Evolutionary conservation across 2,797 vertebrate species (phyloP), one percentile per base, ranked within the genome.

Genomic region (Schizopygopsis malacanthus): DNA sequence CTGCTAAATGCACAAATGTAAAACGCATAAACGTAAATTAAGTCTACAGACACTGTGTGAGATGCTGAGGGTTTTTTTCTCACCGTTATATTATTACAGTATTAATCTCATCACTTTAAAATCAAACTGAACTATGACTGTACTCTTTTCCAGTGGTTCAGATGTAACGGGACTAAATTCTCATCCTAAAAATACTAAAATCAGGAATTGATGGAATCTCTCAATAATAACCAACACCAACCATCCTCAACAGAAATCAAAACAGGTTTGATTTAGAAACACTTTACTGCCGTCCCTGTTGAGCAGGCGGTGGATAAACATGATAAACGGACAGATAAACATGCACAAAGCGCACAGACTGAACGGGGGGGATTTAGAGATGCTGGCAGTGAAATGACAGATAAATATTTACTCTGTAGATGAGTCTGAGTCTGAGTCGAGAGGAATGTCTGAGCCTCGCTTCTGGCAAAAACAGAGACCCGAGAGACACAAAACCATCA

Each of bases 351-450:
- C 33, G 0, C 28, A 67, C 18, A 1, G 22, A 5, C 52, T 73
- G 15, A 81, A 52, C 10, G 12, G 67, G 59, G 4, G 6, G n/a
- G 16, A 69, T 47, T 4, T 85, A 54, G 18, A 54, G 70, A 20
- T 16, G 69, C 59, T 67, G 70, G 33, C 56, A 50, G 33, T 41
- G 22, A 65, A 61, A 83, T 63, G 16, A 41, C 50, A 61, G 47
- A 69, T 88, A 86, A 84, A 88, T 88, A 86, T 86, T 83, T 86
- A 86, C 50, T 10, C 80, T 81, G 69, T 65, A 45, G 67, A 84
- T 33, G 28, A 33, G 28, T 33, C 28, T 47, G 65, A 72, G 77
- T 47, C 81, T 80, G 65, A 45, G 37, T 39, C 63, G 45, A 25
- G n/a, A 83, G 65, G 87, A 86, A 86, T 86, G 73, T 83, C 59